These are phyloP conservation scores for Cepaea hortensis DNA, from an alignment of 2,888 invertebrate species.

Conservation along the genomic window DNA sequence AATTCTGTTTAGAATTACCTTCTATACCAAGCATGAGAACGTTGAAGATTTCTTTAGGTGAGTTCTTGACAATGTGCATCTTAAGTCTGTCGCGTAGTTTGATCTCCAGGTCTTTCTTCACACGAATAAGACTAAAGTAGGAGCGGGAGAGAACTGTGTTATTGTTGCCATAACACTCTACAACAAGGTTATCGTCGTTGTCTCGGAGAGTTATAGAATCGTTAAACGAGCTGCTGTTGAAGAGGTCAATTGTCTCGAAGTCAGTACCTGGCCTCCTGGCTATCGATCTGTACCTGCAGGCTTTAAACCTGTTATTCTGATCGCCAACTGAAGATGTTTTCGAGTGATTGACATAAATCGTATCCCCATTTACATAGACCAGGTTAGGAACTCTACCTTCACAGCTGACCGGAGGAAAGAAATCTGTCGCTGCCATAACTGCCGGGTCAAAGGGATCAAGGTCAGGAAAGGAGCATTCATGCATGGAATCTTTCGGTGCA, in stretches of 20 bases:
- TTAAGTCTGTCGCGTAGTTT: background rate
- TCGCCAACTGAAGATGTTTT: background rate
- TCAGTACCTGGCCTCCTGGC: constrained; percentile 1
- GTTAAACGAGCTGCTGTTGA: constrained; percentile 6
- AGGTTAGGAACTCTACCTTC: background rate
- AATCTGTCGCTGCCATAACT: background rate
- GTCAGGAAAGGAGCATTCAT: constrained; percentile 9
- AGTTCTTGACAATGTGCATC: background rate
- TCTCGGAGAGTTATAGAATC: background rate
- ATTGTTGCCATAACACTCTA: constrained; percentile 28
- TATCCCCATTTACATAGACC: constrained; percentile 18
- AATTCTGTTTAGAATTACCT: constrained; percentile 31
- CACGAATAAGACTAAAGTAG: constrained; percentile 14
- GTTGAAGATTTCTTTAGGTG: constrained; percentile 30
- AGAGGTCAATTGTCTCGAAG: background rate
- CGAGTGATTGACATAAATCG: constrained; percentile 1
- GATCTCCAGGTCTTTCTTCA: constrained; percentile 22
- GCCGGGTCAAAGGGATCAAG: constrained; percentile 35
- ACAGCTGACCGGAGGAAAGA: constrained; percentile 5
- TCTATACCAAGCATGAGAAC: constrained; percentile 35
- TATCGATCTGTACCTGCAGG: constrained; percentile 13
- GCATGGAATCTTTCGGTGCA: background rate
- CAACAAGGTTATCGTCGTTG: constrained; percentile 19
- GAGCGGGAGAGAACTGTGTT: background rate
- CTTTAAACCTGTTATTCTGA: background rate